Conservation (phyloP, 2,888 invertebrate species). For the Gandaritis pyraliata region DNA sequence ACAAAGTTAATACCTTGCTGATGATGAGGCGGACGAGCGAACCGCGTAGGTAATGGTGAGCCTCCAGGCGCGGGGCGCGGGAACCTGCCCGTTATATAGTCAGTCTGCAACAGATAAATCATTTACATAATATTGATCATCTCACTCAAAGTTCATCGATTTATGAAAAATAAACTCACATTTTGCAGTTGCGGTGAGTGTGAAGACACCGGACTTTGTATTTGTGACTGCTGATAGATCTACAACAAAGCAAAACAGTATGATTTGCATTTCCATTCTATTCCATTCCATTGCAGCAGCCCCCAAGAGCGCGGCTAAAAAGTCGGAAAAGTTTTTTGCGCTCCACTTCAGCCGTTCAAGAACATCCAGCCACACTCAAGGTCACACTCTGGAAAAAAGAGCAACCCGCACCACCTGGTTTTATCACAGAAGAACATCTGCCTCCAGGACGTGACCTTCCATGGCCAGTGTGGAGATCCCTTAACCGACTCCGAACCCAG, state of each 20-base stretch:
- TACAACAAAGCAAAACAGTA: slow-evolving; percentile 40
- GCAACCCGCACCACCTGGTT: too few relatives aligned
- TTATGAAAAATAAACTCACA: slow-evolving; percentile 55
- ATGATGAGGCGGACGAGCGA: slow-evolving; percentile 77
- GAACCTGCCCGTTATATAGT: slow-evolving; percentile 70
- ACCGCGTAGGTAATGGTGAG: slow-evolving; percentile 73
- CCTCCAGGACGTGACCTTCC: too few relatives aligned
- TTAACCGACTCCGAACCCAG: too few relatives aligned
- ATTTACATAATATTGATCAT: too few relatives aligned
- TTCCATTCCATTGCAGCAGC: too few relatives aligned
- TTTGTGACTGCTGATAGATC: slow-evolving; percentile 81
- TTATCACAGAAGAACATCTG: too few relatives aligned
- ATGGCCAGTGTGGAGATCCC: too few relatives aligned
- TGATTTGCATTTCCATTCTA: neutral
- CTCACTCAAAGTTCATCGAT: neutral
- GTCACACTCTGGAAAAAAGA: too few relatives aligned
- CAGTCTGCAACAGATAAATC: slow-evolving; percentile 51
- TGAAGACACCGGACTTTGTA: slow-evolving; percentile 78
- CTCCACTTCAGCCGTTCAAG: too few relatives aligned
- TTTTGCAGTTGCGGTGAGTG: slow-evolving; percentile 80
- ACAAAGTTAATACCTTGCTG: slow-evolving; percentile 64
- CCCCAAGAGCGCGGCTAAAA: too few relatives aligned
- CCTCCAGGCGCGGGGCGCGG: slow-evolving; percentile 76
- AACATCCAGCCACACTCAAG: too few relatives aligned
- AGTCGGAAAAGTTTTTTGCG: too few relatives aligned